Evolutionary conservation across 2,113 vertebrate genomes (phyloP).

Genomic region (Poecilia latipinna): DNA sequence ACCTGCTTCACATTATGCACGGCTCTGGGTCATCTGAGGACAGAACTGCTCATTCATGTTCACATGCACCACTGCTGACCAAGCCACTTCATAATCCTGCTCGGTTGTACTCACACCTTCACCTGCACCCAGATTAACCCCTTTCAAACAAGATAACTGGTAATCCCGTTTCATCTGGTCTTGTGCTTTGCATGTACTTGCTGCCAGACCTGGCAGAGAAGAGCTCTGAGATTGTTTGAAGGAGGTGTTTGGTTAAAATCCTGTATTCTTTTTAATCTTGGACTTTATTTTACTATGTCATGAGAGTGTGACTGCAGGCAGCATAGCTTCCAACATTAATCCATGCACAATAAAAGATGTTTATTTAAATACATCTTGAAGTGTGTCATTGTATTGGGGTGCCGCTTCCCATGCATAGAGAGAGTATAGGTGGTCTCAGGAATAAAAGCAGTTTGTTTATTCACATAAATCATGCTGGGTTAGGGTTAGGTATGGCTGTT

Average conservation of each 20-base stretch:
- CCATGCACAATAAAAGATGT: conserved; percentile 22
- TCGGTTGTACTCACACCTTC: conserved; percentile 16
- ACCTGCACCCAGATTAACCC: conserved; percentile 52
- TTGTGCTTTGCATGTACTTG: not conserved
- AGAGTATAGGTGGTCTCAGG: conserved; percentile 24
- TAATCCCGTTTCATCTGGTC: conserved; percentile 48
- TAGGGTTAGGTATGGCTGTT: too few species aligned
- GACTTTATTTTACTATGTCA: not conserved
- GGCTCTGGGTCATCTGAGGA: not conserved
- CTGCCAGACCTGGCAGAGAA: not conserved
- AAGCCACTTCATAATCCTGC: conserved; percentile 31
- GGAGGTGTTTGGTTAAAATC: not conserved
- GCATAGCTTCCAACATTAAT: conserved; percentile 8
- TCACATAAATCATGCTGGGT: not conserved
- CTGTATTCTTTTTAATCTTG: not conserved
- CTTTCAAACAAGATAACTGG: conserved; percentile 11
- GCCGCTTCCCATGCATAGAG: conserved; percentile 19
- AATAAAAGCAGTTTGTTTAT: not conserved
- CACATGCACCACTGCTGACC: conserved; percentile 24
- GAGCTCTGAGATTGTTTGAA: conserved; percentile 9
- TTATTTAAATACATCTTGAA: conserved; percentile 41
- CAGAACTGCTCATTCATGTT: conserved; percentile 27
- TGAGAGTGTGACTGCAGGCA: not conserved
- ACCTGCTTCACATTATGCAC: not conserved
- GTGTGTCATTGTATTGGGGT: conserved; percentile 11